These are phyloP conservation scores for Pristionchus entomophagus DNA, from an alignment of 2,888 invertebrate species.

Conservation along the genomic window DNA sequence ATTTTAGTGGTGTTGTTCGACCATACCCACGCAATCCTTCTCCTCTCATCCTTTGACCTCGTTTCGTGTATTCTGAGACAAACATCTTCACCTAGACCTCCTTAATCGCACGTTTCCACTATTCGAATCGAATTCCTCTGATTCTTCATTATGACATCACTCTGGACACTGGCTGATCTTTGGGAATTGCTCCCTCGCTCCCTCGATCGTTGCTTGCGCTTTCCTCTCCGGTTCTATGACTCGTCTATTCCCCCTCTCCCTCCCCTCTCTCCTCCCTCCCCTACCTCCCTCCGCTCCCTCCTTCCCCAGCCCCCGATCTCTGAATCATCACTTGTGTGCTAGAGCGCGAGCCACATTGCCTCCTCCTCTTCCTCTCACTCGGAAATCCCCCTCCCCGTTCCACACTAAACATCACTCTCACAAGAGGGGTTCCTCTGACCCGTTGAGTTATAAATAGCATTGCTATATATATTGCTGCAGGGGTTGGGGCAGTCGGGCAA, in stretches of 20 bases:
- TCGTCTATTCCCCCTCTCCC: not conserved
- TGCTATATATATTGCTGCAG: no score
- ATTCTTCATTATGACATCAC: not conserved
- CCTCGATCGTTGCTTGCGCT: not conserved
- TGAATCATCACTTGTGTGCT: constrained; percentile 22
- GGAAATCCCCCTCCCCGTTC: not conserved
- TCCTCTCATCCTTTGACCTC: no score
- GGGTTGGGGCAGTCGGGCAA: no score
- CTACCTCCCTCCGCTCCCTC: not conserved
- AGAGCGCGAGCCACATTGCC: not conserved
- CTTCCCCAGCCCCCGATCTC: not conserved
- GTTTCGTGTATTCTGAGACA: no score
- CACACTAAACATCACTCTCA: constrained; percentile 27
- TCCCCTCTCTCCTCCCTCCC: not conserved
- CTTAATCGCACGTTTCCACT: no score
- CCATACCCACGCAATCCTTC: no score
- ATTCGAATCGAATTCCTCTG: no score
- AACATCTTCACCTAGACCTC: no score
- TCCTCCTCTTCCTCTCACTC: constrained; percentile 4
- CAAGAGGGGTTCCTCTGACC: no score
- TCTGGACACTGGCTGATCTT: not conserved
- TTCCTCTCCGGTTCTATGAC: not conserved
- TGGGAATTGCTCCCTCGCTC: not conserved
- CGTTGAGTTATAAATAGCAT: not conserved
- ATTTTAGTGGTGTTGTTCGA: no score